Base-by-base conservation (phyloP, 2,888 invertebrate species). In the Calameuta pallipes region DNA sequence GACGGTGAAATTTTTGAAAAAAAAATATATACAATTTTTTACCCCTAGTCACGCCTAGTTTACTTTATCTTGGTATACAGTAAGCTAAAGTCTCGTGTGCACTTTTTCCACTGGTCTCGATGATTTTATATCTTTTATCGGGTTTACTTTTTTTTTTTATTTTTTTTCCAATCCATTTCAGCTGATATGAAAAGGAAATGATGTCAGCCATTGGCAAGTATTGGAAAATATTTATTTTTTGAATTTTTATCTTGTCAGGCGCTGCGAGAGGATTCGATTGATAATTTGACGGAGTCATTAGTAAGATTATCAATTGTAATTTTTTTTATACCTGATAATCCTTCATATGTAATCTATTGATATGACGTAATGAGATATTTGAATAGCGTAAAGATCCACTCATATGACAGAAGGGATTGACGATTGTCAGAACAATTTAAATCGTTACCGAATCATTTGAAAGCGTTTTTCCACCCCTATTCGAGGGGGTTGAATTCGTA, bases 381-480 rank as follows among this genome's bases (percentile, higher is more conserved):
- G 56, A 56, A 23, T 9, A 23, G 23, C 56, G 56, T 56, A 56
- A 56, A 56, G 56, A 23, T 56, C 56, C 23, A 23, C 56, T 56
- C 56, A 2, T 56, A 56, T 23, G 56, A 56, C 56, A 56, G 56
- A 56, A 56, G 56, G 15, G 56, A 56, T 56, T 56, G 56, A 56
- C 23, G 56, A 56, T 56, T 56, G 56, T 56, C 23, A 56, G 80
- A 75, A 77, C 83, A 85, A 82, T 89, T 88, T 85, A 87, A 87
- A 87, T 86, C 82, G 86, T 85, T 81, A 83, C 81, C 80, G 79
- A 73, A 76, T 80, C 83, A 83, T 83, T 83, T 83, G 83, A 87
- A 87, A 87, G 86, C n/a, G 78, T 79, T 78, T 80, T 77, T 77
- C 75, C 82, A 81, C 74, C 75, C 78, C 80, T 76, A 82, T 23